These are phyloP conservation scores for Potorous gilbertii DNA, from an alignment of 2,797 vertebrate genomes.

Conservation along the genomic window DNA sequence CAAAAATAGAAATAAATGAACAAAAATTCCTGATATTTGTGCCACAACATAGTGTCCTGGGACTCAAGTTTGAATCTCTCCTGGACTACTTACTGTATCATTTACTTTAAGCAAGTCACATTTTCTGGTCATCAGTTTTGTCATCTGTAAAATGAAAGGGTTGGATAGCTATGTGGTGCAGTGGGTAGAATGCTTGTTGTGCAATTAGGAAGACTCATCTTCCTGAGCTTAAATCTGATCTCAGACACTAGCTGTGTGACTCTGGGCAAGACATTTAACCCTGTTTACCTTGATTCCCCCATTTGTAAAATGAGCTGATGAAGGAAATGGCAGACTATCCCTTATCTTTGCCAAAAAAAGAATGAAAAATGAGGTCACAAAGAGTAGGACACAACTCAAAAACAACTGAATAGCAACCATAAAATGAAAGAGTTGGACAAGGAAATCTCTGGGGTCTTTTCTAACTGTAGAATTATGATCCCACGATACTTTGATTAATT, in stretches of 20 bases:
- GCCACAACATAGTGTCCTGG: background rate
- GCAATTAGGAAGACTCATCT: no score
- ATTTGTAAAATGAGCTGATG: background rate
- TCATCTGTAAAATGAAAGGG: background rate
- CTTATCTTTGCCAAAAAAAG: background rate
- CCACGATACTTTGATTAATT: background rate
- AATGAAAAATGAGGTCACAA: background rate
- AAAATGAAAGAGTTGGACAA: background rate
- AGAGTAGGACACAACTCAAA: background rate
- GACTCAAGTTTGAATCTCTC: background rate
- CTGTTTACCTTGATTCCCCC: background rate
- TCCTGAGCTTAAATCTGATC: no score
- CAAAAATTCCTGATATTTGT: background rate
- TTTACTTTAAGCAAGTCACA: background rate
- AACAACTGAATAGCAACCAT: background rate
- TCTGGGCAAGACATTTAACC: background rate
- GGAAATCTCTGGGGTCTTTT: background rate
- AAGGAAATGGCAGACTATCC: background rate
- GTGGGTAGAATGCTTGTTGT: no score
- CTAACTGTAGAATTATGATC: background rate
- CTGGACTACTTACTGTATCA: background rate
- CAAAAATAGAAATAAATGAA: background rate
- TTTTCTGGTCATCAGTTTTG: no score
- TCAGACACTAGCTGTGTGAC: background rate
- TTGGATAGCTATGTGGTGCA: background rate